A percentile compares a stretch with the other conserved stretches of the same genome.
phyloP scores from a whole-genome alignment of 2,797 vertebrate species.

The Eulemur mongoz region DNA sequence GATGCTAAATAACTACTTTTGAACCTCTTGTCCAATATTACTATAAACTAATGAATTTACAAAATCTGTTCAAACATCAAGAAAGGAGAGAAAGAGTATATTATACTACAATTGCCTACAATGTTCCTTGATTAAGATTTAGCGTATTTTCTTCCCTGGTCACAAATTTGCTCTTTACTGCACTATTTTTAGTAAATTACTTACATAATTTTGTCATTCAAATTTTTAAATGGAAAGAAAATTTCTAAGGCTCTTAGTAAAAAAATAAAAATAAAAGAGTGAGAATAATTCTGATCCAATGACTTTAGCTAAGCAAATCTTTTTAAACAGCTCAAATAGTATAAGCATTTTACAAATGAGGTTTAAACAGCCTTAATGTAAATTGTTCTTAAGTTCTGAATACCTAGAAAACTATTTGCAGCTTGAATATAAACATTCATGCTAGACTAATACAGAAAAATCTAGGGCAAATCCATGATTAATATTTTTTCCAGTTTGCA shows the following conservation, averaged over 20 bases:
- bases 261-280: conserved; percentile 72
- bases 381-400: conserved; percentile 80
- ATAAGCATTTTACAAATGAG: conserved; percentile 81
- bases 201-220: conserved; percentile 75
- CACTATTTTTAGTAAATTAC: conserved; percentile 72
- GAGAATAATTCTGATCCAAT: conserved; percentile 78
- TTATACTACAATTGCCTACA: not conserved
- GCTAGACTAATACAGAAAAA: conserved; percentile 56
- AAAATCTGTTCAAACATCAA: conserved; percentile 20
- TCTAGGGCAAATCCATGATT: conserved; percentile 67
- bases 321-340: conserved; percentile 80
- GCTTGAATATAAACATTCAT: conserved; percentile 75
- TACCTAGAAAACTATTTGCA: conserved; percentile 81
- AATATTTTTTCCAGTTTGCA: conserved; percentile 46
- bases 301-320: conserved; percentile 79
- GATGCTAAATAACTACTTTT: not conserved
- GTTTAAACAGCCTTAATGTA: conserved; percentile 81
- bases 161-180: conserved; percentile 66
- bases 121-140: conserved; percentile 51
- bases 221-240: conserved; percentile 76
- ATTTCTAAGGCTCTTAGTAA: conserved; percentile 70
- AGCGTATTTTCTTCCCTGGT: conserved; percentile 55
- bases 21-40: not conserved
- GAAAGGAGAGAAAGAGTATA: accelerated
- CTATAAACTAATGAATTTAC: not conserved